Evolutionary conservation across 2,888 invertebrate genomes (phyloP).

Genomic region (Drosophila histrio): DNA sequence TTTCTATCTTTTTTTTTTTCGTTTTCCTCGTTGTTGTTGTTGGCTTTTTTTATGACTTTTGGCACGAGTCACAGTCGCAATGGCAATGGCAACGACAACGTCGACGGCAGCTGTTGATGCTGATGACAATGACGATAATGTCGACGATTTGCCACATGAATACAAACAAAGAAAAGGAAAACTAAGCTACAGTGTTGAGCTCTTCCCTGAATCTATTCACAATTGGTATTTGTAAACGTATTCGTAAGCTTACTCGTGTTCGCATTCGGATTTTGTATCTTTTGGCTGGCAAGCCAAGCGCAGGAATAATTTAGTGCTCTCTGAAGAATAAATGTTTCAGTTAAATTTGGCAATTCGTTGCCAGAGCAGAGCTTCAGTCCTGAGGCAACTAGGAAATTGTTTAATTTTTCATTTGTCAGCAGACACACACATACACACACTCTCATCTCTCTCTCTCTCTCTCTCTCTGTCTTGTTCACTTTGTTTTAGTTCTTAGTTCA

Average conservation of each 20-base stretch:
- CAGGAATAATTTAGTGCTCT: conserved; percentile 76
- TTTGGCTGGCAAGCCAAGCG: conserved; percentile 31
- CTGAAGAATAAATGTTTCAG: conserved; percentile 73
- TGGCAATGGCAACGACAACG: neutral
- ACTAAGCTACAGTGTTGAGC: conserved; percentile 22
- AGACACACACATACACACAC: conserved; percentile 4
- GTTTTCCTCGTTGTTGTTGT: neutral
- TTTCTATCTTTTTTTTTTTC: conserved; percentile 11
- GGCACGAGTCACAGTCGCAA: conserved; percentile 47
- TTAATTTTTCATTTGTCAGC: conserved; percentile 75
- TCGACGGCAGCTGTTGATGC: conserved; percentile 30
- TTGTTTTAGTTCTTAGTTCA: conserved; percentile 16
- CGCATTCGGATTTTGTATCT: conserved; percentile 36
- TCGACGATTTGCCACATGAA: conserved; percentile 69
- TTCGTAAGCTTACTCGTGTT: conserved; percentile 10
- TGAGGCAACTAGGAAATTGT: conserved; percentile 66
- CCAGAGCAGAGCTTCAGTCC: conserved; percentile 19
- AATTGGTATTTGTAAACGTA: conserved; percentile 16
- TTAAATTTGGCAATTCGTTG: conserved; percentile 77
- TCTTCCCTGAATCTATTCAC: conserved; percentile 30
- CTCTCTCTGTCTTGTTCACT: conserved; percentile 10
- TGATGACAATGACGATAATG: conserved; percentile 60
- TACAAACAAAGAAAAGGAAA: conserved; percentile 30
- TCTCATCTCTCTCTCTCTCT: neutral
- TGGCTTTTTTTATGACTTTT: conserved; percentile 56